Conservation (phyloP, 2,797 vertebrate species). For the Apodemus agrarius region DNA sequence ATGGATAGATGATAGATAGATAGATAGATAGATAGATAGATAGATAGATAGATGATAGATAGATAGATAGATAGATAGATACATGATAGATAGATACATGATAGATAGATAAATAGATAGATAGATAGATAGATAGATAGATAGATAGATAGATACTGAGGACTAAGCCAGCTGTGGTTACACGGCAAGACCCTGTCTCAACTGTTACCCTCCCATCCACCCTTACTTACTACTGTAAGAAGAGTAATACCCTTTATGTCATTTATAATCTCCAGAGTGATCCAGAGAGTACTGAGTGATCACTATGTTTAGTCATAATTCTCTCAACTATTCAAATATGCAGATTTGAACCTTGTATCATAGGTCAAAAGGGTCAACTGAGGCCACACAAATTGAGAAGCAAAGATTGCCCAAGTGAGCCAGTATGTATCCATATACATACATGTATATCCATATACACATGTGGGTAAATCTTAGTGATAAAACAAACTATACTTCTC, state of each 20-base stretch:
- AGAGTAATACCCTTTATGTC: background rate
- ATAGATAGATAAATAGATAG: too few species aligned
- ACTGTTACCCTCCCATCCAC: background rate
- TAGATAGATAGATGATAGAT: too few species aligned
- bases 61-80: too few species aligned
- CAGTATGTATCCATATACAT: background rate
- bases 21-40: too few species aligned
- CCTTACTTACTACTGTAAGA: background rate
- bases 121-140: too few species aligned
- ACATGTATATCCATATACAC: background rate
- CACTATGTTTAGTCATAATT: slow-evolving; percentile 29
- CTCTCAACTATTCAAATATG: background rate
- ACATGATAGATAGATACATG: too few species aligned
- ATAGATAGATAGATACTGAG: background rate
- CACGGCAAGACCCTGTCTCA: background rate
- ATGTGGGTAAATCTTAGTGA: background rate
- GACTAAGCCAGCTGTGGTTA: background rate
- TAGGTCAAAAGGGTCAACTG: slow-evolving; percentile 42
- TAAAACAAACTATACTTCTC: background rate
- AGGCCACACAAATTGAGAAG: background rate
- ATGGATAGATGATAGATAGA: too few species aligned
- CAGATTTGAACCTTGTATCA: slow-evolving; percentile 3
- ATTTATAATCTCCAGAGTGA: slow-evolving; percentile 1
- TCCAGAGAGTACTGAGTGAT: background rate
- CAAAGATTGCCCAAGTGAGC: background rate